Evolutionary conservation across 2,888 invertebrate species (phyloP), one percentile per base, ranked within the genome.

Genomic region (Teleiodes luculella): DNA sequence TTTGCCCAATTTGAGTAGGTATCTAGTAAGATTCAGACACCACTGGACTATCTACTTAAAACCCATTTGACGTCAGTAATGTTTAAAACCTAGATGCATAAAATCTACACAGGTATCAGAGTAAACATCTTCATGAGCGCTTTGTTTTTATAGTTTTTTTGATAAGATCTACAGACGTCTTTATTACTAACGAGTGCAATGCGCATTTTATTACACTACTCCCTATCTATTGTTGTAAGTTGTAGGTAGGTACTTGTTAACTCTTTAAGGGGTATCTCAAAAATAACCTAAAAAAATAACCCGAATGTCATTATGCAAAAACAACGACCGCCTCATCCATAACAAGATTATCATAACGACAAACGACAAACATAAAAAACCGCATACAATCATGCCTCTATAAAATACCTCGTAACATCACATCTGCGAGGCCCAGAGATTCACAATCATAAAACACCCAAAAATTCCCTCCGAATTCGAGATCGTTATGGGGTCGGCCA

Each of bases 271-370:
- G 62, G 63, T 61, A 46, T 57, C 52, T 49, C 58, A 53, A 58
- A 54, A 53, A 39, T 69, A 28, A 37, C 28, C 41, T 51, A 24
- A 24, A 24, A 24, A 13, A 16, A 24, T 37, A 28, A 36, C 49
- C 53, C 53, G 37, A 54, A 63, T 65, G 63, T 74, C 80, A 86
- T 86, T 83, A 84, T 80, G 80, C 78, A 83, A 83, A 83, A 83
- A 80, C 79, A 78, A 75, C 74, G 71, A 73, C 65, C 72, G 59
- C 68, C 66, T 57, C 59, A 73, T 76, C 78, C 80, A 82, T 85
- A 86, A 86, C 82, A 68, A 76, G 76, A 86, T 86, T 86, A 86
- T 86, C 80, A 86, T 86, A 86, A 82, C 67, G 65, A 63, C 61
- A 70, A 24, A 72, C 68, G 68, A 70, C 71, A 74, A 76, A 79